These are phyloP conservation scores for Otocyon megalotis DNA, from an alignment of 2,113 vertebrate genomes.

Conservation along the genomic window DNA sequence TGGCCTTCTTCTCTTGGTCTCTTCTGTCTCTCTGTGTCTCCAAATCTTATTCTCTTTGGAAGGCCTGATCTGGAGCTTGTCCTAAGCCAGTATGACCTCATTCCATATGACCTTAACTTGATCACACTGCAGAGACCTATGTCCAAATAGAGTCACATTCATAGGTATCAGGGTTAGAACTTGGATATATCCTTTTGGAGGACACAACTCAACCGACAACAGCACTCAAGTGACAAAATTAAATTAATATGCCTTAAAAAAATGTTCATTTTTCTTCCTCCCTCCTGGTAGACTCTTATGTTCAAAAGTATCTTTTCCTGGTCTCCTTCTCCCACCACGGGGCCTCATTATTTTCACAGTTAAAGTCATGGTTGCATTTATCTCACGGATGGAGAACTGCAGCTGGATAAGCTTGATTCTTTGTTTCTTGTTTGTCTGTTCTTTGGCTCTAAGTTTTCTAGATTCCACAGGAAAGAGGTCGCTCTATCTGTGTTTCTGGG, in stretches of 20 bases:
- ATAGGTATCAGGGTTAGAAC: neutral
- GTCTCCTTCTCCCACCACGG: neutral
- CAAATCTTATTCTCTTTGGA: neutral
- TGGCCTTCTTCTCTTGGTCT: neutral
- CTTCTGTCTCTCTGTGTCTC: neutral
- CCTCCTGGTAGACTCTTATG: neutral
- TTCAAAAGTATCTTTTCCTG: neutral
- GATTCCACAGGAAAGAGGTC: neutral
- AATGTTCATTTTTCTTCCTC: neutral
- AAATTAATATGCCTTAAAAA: neutral
- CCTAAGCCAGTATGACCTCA: neutral
- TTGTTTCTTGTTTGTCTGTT: neutral
- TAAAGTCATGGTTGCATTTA: too few relatives aligned
- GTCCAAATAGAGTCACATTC: neutral
- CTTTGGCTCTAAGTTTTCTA: slow-evolving; percentile 26
- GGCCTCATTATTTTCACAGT: neutral
- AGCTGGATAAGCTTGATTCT: neutral
- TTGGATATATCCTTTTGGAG: neutral
- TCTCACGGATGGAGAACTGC: neutral
- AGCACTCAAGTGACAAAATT: neutral
- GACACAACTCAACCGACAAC: neutral
- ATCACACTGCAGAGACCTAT: neutral
- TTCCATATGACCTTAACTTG: neutral
- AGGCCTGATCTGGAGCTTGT: neutral
- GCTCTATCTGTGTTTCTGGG: neutral